Evolutionary conservation across 2,888 invertebrate species (phyloP), one percentile per base, ranked within the genome.

Genomic region (Odontocolon sp.): DNA sequence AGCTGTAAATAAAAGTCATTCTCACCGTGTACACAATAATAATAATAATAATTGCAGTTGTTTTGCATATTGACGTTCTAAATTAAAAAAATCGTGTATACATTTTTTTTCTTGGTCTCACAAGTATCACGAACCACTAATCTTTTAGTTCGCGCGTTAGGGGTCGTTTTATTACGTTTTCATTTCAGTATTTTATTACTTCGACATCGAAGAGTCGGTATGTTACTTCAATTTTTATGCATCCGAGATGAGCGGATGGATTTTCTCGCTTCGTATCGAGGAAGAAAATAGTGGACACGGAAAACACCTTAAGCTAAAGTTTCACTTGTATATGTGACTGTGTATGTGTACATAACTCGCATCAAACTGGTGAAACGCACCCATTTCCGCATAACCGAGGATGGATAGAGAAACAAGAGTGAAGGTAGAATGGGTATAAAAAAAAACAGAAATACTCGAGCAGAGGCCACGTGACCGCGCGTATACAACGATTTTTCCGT

Each of bases 401-500:
- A 47, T 36, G 45, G 47, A 63, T 40, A 69, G 16, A 23, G 47
- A 28, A 66, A 11, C 8, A n/a, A 26, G 21, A 54, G 61, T n/a
- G 52, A 6, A 42, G 23, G 63, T 9, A 9, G 42, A 42, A 36
- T 18, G 52, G 50, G 50, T 14, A n/a, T n/a, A 38, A n/a, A 59
- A 66, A 47, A 50, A 16, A 18, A 59, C 28, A 31, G 16, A 69
- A 61, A 61, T 69, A 40, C 52, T 31, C 9, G 50, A 59, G 38
- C n/a, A 50, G 42, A 45, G 54, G 54, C 26, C 63, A 31, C 50
- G 21, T 54, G 61, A 64, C 28, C 33, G 16, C 3, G 56, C 31
- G 21, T 74, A 59, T 70, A 76, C 54, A 76, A 76, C 54, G 70
- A 76, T 76, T 70, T 70, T 66, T 38, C 59, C 76, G 52, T 70